phyloP scores from a whole-genome alignment of 2,888 invertebrate genomes.

The Drosophila cognata region DNA sequence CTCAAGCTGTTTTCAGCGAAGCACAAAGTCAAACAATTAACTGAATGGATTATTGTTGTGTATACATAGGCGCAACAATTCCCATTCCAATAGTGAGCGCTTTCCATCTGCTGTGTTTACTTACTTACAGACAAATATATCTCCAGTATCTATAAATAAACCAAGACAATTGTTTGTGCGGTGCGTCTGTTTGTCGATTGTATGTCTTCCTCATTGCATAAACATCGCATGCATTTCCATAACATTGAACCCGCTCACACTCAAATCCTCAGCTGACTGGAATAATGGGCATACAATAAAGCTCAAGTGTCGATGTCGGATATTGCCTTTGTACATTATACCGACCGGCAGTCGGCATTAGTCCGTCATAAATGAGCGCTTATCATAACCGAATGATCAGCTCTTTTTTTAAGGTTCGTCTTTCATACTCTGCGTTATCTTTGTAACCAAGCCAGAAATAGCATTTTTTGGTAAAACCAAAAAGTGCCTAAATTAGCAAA shows the following conservation, averaged over 20 bases:
- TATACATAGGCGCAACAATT: constrained; percentile 38
- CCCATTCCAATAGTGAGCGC: constrained; percentile 9
- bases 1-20: constrained; percentile 38
- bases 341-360: constrained; percentile 10
- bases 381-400: constrained; percentile 45
- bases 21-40: constrained; percentile 28
- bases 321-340: constrained; percentile 44
- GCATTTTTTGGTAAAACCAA: constrained; percentile 2
- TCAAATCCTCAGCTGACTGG: constrained; percentile 2
- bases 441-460: constrained; percentile 21
- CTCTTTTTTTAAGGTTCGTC: constrained; percentile 27
- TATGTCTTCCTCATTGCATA: constrained; percentile 47
- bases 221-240: constrained; percentile 51
- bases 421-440: constrained; percentile 1
- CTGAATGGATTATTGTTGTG: constrained; percentile 20
- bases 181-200: background rate
- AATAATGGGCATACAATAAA: constrained; percentile 30
- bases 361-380: constrained; percentile 20
- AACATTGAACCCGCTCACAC: constrained; percentile 47
- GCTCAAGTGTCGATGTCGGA: constrained; percentile 27
- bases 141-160: constrained; percentile 47
- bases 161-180: constrained; percentile 21
- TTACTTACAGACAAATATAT: constrained; percentile 38
- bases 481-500: background rate
- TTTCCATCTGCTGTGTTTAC: constrained; percentile 43